These are phyloP conservation scores for Mionectes macconnelli DNA, from an alignment of 2,113 vertebrate genomes.

Conservation along the genomic window DNA sequence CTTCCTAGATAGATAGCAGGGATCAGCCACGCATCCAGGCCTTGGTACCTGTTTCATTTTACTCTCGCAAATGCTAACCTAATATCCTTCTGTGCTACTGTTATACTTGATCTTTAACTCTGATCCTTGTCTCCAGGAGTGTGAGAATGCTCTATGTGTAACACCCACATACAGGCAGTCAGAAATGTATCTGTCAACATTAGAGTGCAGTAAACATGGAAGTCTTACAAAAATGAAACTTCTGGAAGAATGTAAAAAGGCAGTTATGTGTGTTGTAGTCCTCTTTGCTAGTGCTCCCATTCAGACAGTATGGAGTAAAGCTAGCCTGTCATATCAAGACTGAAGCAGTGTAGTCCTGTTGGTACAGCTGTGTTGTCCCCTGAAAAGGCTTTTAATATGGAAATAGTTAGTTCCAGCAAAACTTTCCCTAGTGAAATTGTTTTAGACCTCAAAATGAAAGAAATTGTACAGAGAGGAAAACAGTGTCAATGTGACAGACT, in stretches of 20 bases:
- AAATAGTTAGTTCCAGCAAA: background rate
- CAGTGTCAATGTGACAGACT: background rate
- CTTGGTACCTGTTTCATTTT: background rate
- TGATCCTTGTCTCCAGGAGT: background rate
- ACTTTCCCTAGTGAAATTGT: background rate
- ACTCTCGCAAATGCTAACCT: background rate
- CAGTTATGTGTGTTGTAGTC: background rate
- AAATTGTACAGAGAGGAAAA: background rate
- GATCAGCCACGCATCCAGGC: background rate
- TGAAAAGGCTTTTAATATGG: background rate
- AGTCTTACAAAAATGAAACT: background rate
- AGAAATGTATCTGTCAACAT: background rate
- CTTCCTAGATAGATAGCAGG: background rate
- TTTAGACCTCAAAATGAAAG: background rate
- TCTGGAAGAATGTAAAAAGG: background rate
- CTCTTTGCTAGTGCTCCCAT: background rate
- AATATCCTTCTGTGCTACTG: background rate
- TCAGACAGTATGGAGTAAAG: background rate
- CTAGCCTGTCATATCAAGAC: background rate
- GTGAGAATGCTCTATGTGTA: background rate
- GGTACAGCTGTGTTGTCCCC: background rate
- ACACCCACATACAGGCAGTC: background rate
- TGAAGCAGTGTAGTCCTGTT: background rate
- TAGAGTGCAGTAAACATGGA: background rate
- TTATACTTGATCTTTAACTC: background rate